A percentile compares a stretch with the other conserved stretches of the same genome.
These are phyloP conservation scores for Eulithis prunata DNA, from an alignment of 2,888 invertebrate species.

Conservation along the genomic window DNA sequence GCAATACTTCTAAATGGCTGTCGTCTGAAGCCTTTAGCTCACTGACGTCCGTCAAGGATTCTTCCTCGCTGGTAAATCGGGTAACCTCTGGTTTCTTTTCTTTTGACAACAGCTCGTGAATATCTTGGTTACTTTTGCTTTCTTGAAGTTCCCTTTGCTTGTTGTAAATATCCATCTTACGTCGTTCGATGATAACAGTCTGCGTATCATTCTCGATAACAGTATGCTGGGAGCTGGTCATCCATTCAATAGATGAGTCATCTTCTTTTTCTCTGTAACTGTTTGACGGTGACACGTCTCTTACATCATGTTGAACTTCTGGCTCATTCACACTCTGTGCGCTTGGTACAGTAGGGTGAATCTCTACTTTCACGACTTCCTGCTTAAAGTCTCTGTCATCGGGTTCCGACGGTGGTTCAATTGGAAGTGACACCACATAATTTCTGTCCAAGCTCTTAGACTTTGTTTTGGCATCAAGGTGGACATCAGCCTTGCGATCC, in stretches of 20 bases:
- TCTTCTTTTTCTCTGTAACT: constrained; percentile 77
- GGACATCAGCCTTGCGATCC: constrained; percentile 85
- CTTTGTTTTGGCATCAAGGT: constrained; percentile 84
- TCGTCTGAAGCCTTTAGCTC: constrained; percentile 84
- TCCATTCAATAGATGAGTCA: constrained; percentile 79
- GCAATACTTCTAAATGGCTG: constrained; percentile 74
- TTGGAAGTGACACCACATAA: constrained; percentile 79
- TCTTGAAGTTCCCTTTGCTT: constrained; percentile 79
- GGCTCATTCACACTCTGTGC: constrained; percentile 51
- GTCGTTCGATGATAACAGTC: constrained; percentile 85
- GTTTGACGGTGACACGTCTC: constrained; percentile 67
- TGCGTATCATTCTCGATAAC: constrained; percentile 84
- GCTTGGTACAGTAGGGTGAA: constrained; percentile 69
- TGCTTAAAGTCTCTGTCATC: constrained; percentile 77
- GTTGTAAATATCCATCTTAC: constrained; percentile 85
- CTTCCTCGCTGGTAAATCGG: constrained; percentile 86
- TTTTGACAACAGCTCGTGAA: constrained; percentile 61
- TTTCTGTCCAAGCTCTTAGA: constrained; percentile 88
- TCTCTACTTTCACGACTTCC: constrained; percentile 78
- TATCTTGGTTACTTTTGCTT: constrained; percentile 70
- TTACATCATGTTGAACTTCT: constrained; percentile 53
- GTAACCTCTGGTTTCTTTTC: constrained; percentile 78
- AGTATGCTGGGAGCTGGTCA: constrained; percentile 74
- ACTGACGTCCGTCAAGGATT: constrained; percentile 87
- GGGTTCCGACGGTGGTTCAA: constrained; percentile 60